Evolutionary conservation across 2,113 vertebrate genomes (phyloP), one percentile per base, ranked within the genome.

Genomic region (Syngnathus scovelli): DNA sequence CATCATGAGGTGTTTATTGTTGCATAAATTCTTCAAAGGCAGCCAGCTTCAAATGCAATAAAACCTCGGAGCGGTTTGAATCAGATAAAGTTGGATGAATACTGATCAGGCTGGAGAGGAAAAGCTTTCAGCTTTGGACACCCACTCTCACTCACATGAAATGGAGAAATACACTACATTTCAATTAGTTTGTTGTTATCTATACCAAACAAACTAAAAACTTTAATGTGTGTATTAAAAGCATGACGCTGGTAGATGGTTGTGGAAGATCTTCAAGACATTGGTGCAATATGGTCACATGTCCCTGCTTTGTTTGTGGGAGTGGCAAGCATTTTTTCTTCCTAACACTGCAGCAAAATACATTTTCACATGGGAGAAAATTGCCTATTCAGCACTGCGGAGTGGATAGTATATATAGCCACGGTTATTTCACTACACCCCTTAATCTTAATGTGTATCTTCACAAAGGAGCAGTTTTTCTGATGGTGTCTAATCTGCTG

Each of bases 401-500:
- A 49, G 64, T 70, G 13, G 48, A 68, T 15, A 67, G 10, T 0
- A 12, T 43, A 54, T n/a, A 8, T 48, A 61, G 37, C 59, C 41
- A 5, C 41, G 8, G 8, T 39, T 46, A 44, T 52, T 7, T 43
- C 16, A 61, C 71, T 61, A 67, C 68, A 37, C 69, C 54, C 48
- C 61, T 67, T 54, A 21, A 63, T 73, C 52, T 75, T 54, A 46
- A 37, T 65, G 27, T 49, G 12, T 16, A 56, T 67, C 71, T 52
- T 61, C 60, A 72, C 41, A 16, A 60, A n/a, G 51, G 62, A 76
- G 58, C 71, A 37, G 68, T 21, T 70, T 38, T 69, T 75, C 71
- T 69, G 70, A 27, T 13, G 7, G n/a, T 69, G 59, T 81, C 61
- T 70, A 87, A 84, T 83, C 66, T 83, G 86, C 85, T 88, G 86